Conservation (phyloP, 2,888 invertebrate genomes). For the Bibio marci region DNA sequence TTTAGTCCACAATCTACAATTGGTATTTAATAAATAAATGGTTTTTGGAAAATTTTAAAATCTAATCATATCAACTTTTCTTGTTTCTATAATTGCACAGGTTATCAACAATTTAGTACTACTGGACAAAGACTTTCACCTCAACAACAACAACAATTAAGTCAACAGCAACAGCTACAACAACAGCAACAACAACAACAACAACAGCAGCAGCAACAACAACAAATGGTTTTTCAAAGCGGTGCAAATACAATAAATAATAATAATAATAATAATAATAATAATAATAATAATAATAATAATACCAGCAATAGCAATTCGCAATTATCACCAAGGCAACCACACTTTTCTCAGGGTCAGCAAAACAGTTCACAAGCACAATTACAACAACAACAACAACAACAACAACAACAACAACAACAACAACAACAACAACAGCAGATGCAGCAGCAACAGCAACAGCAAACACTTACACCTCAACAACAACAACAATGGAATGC, state of each 20-base stretch:
- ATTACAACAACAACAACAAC: conserved; percentile 28
- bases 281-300: too few relatives aligned
- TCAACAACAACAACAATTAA: conserved; percentile 20
- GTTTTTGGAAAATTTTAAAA: neutral
- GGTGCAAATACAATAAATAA: conserved; percentile 12
- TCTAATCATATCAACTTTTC: neutral
- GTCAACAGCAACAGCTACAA: conserved; percentile 6
- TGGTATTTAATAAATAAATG: conserved; percentile 14
- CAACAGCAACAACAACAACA: neutral
- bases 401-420: conserved; percentile 15
- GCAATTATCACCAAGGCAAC: conserved; percentile 29
- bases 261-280: too few relatives aligned
- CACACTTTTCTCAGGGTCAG: conserved; percentile 14
- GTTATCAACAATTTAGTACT: conserved; percentile 19
- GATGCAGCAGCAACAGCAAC: conserved; percentile 10
- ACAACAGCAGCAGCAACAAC: conserved; percentile 19
- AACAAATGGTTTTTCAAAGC: conserved; percentile 17
- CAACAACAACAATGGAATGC: conserved; percentile 13
- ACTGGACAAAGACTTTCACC: conserved; percentile 26
- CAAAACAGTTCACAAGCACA: conserved; percentile 14
- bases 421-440: conserved; percentile 14
- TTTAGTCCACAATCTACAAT: conserved; percentile 25
- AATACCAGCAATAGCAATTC: conserved; percentile 17
- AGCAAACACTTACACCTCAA: too few relatives aligned
- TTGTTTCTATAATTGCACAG: conserved; percentile 14